Evolutionary conservation across 2,888 invertebrate genomes (phyloP), one percentile per base, ranked within the genome.

Genomic region (Mythimna vitellina): DNA sequence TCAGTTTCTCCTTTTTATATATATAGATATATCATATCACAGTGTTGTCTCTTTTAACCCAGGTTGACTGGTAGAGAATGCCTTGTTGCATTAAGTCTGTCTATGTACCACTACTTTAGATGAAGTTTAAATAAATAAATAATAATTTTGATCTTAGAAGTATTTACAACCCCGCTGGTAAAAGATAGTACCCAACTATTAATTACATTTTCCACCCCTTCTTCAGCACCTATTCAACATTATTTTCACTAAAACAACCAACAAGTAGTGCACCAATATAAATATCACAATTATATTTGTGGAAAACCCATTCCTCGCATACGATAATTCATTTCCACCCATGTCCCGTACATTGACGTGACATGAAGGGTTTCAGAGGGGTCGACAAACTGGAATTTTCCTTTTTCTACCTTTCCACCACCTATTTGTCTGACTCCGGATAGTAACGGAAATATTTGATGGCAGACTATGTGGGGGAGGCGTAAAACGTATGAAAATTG

Each of bases 281-380:
- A 29, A 6, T 29, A 56, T 38, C 10, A 56, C 8, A 78, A 72
- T 78, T 46, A 29, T 17, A 61, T 78, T 77, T 29, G 38, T 14
- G 22, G 20, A 32, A 53, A 64, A 58, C 35, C 58, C 29, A 56
- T 58, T 57, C 38, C 46, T 72, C 57, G 22, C n/a, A 3, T 22
- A 62, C 53, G 65, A 78, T 72, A 62, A 80, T 65, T 78, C 46
- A 65, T 73, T 67, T 77, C 56, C 56, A 82, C 82, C 82, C 68
- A 53, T 63, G 67, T 82, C 51, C n/a, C 51, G 51, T 60, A 56
- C 32, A 22, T 65, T 63, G 79, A 78, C 79, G 42, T 49, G 54
- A 53, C 66, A 22, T 69, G 32, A 65, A 65, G 54, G 66, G 61
- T 65, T 46, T 68, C 65, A 65, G 46, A 4, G 20, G 56, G 67